These are phyloP conservation scores for Drosophila quinaria DNA, from an alignment of 2,888 invertebrate species.

Conservation along the genomic window DNA sequence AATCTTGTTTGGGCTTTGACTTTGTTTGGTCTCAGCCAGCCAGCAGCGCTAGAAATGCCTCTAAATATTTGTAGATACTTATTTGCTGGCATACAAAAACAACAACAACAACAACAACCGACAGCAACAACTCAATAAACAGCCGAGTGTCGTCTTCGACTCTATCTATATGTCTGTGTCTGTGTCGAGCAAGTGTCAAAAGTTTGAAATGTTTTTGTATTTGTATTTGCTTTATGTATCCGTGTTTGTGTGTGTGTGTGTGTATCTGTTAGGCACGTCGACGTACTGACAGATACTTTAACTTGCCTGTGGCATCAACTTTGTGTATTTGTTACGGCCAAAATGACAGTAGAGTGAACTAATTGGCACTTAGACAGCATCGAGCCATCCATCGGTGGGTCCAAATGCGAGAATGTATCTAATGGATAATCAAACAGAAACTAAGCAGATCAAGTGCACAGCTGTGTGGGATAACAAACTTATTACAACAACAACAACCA, in stretches of 20 bases:
- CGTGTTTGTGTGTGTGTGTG: conserved; percentile 18
- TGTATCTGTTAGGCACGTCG: conserved; percentile 29
- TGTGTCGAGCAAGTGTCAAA: conserved; percentile 73
- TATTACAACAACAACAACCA: conserved; percentile 8
- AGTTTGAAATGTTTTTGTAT: conserved; percentile 66
- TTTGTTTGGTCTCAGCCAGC: conserved; percentile 58
- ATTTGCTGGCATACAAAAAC: conserved; percentile 66
- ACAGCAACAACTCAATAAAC: conserved; percentile 80
- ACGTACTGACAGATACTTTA: conserved; percentile 40
- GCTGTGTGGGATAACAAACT: conserved; percentile 8
- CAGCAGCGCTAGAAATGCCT: conserved; percentile 51
- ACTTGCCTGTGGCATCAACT: conserved; percentile 57
- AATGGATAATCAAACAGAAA: conserved; percentile 44
- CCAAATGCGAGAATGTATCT: conserved; percentile 35
- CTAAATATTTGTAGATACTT: conserved; percentile 76
- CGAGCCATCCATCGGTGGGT: conserved; percentile 1
- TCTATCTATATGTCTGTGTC: conserved; percentile 10
- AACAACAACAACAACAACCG: conserved; percentile 33
- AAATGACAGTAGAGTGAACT: conserved; percentile 73
- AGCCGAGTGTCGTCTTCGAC: conserved; percentile 51
- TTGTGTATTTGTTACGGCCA: conserved; percentile 57
- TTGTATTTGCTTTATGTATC: conserved; percentile 47
- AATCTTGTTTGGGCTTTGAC: conserved; percentile 76
- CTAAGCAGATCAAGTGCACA: conserved; percentile 30
- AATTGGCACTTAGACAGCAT: conserved; percentile 67